Conservation (phyloP, 35 echinoderm and acorn worm species). For the Ptychodera flava region DNA sequence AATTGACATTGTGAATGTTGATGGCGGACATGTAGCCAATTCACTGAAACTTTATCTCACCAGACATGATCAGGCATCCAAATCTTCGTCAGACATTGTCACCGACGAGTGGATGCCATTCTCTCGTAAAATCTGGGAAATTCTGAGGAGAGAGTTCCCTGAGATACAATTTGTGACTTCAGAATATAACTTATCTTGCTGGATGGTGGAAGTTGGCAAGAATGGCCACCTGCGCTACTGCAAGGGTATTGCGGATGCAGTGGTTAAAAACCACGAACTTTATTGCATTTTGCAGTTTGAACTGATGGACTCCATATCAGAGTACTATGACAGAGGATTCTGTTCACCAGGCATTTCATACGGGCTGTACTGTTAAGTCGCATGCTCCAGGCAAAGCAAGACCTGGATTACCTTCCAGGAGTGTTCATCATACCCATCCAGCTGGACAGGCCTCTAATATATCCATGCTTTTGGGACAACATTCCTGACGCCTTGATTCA, state of each 20-base stretch:
- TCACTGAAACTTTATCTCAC: background rate
- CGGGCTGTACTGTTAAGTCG: background rate
- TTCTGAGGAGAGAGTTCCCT: background rate
- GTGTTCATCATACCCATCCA: background rate
- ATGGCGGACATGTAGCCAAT: background rate
- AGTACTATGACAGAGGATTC: background rate
- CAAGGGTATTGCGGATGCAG: background rate
- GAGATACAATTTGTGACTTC: background rate
- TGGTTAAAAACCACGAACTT: background rate
- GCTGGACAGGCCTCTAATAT: background rate
- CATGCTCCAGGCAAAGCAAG: background rate
- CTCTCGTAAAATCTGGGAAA: background rate
- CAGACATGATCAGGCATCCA: background rate
- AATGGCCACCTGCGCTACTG: background rate
- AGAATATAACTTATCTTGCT: background rate
- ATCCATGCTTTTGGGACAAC: background rate
- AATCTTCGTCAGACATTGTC: background rate
- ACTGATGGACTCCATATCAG: background rate
- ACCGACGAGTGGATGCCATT: background rate
- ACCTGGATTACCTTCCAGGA: background rate
- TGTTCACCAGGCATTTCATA: background rate
- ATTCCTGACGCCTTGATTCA: background rate
- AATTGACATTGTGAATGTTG: background rate
- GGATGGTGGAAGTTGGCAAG: background rate
- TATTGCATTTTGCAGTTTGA: background rate